A percentile compares a stretch with the other conserved stretches of the same genome.
Conservation (phyloP, 2,888 invertebrate genomes). For the Amphipoea oculea region DNA sequence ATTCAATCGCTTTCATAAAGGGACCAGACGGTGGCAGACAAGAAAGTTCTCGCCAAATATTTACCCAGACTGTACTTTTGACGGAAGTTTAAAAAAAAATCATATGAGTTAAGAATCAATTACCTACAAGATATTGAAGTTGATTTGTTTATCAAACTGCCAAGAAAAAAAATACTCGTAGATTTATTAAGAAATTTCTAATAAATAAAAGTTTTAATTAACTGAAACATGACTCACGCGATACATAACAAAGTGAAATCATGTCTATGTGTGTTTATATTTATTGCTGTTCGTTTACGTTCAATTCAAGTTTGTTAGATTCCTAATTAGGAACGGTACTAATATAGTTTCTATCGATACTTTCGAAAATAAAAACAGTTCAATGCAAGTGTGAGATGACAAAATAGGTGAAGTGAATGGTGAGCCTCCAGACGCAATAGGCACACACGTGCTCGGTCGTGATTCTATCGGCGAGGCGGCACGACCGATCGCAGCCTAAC, state of each 20-base stretch:
- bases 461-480: constrained; percentile 84
- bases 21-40: neutral
- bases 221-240: constrained; percentile 60
- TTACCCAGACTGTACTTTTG: constrained; percentile 31
- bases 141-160: constrained; percentile 11
- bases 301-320: constrained; percentile 63
- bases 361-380: constrained; percentile 79
- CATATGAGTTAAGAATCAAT: constrained; percentile 13
- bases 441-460: constrained; percentile 87
- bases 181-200: constrained; percentile 39
- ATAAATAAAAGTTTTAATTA: constrained; percentile 49
- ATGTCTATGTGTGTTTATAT: constrained; percentile 58
- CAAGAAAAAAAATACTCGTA: constrained; percentile 2
- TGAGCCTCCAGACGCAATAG: constrained; percentile 84
- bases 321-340: constrained; percentile 79
- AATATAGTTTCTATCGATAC: constrained; percentile 73
- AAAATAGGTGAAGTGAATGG: constrained; percentile 88
- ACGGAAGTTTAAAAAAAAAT: constrained; percentile 7
- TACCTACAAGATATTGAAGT: neutral
- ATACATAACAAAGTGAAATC: constrained; percentile 63
- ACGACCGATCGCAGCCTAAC: constrained; percentile 77
- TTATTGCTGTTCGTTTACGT: constrained; percentile 56
- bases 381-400: constrained; percentile 81
- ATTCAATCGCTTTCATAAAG: constrained; percentile 27
- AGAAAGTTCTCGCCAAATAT: constrained; percentile 31